Base-by-base conservation (phyloP, 2,797 vertebrate species). In the Protosalanx chinensis region DNA sequence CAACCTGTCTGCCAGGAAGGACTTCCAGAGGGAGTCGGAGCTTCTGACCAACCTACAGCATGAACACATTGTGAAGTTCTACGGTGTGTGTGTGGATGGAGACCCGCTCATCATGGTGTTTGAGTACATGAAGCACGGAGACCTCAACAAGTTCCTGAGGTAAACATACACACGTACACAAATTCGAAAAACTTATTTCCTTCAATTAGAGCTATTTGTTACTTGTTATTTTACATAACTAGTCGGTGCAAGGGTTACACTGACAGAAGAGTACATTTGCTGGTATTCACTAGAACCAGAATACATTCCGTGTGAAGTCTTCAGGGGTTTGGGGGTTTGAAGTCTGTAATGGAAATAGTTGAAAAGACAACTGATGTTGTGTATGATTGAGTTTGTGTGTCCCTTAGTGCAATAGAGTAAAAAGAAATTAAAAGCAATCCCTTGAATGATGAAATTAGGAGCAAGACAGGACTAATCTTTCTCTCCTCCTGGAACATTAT, bases 31-130 rank as follows among this genome's bases (percentile, higher is more conserved):
- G 76, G 98, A 99, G 80, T 97, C 98, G 0, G 97, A 99, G 87
- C 93, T 99, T 64, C 95, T 99, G 72, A 99, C 97, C 78, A 98
- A 98, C 81, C 91, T 99, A 72, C 98, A 98, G 86, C 98, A 99
- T 0, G 96, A 98, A 53, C 97, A 99, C 90, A 99, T 99, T 0
- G 98, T 99, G 70, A 97, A 96, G 72, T 99, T 99, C 82, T 98
- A 97, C 0, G 98, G 98, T 0, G 97, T 99, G 70, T 99, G 98
- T 0, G 97, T 97, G 0, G 97, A 99, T 0, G 97, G 96, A 0
- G 97, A 99, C 75, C 98, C 97, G 0, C 96, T 99, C 86, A 99
- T 99, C 87, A 99, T 99, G 97, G 96, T 99, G 78, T 99, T 99
- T 0, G 98, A 99, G 81, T 99, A 99, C 91, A 99, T 99, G 98